Evolutionary conservation across 2,113 vertebrate species (phyloP), one percentile per base, ranked within the genome.

Genomic region (Neolamprologus caudopunctatus): DNA sequence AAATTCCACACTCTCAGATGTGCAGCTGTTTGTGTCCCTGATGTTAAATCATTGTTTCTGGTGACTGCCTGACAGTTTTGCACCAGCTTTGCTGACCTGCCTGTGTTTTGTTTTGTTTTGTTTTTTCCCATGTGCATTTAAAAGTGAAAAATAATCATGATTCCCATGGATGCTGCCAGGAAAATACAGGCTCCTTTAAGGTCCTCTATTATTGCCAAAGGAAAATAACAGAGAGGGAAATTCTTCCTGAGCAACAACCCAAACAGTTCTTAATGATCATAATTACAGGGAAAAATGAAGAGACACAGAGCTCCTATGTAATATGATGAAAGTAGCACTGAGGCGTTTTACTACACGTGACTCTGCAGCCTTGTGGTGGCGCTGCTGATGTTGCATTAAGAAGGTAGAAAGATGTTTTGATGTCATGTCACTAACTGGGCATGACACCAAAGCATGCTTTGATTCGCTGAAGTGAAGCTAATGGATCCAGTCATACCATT

Each of bases 121-220:
- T n/a, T 35, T 12, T 37, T 37, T 47, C 84, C 51, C 81, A 53
- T 84, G 68, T 81, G 80, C 55, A 10, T 51, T 50, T 8, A 82
- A 47, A 81, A 83, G 71, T 81, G 66, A 12, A 79, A 66, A 83
- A 87, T 89, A 88, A 87, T 86, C 26, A 26, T 1, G 61, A 61
- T 92, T 94, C 85, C 84, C 87, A 84, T 87, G 58, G 14, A 45
- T 82, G n/a, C 53, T 88, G 93, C 93, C 90, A 91, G 92, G 93
- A 95, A 95, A 94, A 89, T 85, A 80, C 81, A 89, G 88, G 19
- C 87, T 89, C 85, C 83, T 86, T 84, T 9, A 86, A 85, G 71
- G 28, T 58, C 82, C 85, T 73, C 84, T 85, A 5, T 89, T 82
- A 90, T 84, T 92, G 86, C 89, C 89, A 85, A 68, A 14, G 84